A percentile compares a stretch with the other conserved stretches of the same genome.
phyloP scores from a whole-genome alignment of 2,888 invertebrate species.

The Scaptomyza flava region DNA sequence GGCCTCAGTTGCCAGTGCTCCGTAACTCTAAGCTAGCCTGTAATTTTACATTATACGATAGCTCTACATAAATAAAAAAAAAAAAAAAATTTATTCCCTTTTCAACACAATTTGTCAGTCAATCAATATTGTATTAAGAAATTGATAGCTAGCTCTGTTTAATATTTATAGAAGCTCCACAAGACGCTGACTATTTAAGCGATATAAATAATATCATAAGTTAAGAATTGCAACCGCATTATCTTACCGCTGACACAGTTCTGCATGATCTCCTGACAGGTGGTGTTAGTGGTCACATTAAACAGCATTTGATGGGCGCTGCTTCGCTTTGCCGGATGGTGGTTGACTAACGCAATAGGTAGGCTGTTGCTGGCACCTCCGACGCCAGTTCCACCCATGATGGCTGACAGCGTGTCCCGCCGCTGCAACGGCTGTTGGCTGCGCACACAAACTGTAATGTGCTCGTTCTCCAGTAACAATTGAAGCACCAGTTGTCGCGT shows the following conservation, averaged over 20 bases:
- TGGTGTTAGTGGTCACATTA: constrained; percentile 90
- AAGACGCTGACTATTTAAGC: neutral
- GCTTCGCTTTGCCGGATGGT: constrained; percentile 90
- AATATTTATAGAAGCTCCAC: neutral
- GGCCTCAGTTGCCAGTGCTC: too few species aligned
- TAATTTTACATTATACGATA: too few species aligned
- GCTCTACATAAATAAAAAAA: too few species aligned
- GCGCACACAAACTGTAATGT: constrained; percentile 90
- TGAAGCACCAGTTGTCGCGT: constrained; percentile 94
- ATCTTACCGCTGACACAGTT: constrained; percentile 86
- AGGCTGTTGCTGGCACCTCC: constrained; percentile 61
- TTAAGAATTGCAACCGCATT: neutral
- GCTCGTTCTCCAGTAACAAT: constrained; percentile 93
- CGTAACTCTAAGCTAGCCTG: too few species aligned
- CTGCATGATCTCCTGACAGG: constrained; percentile 90
- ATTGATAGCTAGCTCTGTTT: neutral
- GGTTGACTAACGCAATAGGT: constrained; percentile 79
- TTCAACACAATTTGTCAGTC: too few species aligned
- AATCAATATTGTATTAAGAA: too few species aligned
- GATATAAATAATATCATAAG: neutral
- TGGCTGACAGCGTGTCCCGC: constrained; percentile 72
- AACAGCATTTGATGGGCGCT: constrained; percentile 90
- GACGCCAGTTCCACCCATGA: constrained; percentile 44
- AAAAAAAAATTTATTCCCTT: too few species aligned
- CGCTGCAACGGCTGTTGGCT: constrained; percentile 83